Evolutionary conservation across 2,113 vertebrate species (phyloP).

Genomic region (Egretta garzetta): DNA sequence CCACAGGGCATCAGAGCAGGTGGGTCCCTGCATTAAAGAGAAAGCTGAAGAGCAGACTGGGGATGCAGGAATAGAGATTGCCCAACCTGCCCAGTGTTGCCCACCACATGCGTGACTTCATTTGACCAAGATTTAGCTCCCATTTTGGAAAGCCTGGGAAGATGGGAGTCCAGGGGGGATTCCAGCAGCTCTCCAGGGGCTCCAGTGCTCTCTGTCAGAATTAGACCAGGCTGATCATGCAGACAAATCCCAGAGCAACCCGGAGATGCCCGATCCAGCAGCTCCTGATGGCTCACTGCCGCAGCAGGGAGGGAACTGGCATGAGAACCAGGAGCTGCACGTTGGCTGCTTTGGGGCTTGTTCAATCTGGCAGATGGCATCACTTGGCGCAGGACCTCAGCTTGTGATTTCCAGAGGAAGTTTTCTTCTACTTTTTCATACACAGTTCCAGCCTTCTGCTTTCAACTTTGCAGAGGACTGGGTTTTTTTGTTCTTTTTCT

Average conservation of each 20-base stretch:
- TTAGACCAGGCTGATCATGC: background rate
- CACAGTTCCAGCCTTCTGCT: background rate
- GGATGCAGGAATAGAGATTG: background rate
- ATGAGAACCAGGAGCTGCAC: background rate
- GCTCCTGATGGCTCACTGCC: background rate
- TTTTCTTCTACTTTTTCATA: background rate
- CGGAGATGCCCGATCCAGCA: background rate
- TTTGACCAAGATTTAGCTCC: background rate
- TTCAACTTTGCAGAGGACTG: background rate
- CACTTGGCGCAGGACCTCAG: background rate
- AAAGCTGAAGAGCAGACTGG: background rate
- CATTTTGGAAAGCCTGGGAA: background rate
- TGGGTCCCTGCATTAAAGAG: background rate
- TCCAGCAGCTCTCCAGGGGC: background rate
- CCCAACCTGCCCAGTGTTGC: background rate
- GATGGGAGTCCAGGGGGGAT: background rate
- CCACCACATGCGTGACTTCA: fast-evolving
- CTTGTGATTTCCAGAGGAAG: background rate
- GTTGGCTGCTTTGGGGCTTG: background rate
- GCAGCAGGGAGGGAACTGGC: background rate
- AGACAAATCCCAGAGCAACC: background rate
- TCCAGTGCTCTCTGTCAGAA: background rate
- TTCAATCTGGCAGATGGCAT: background rate
- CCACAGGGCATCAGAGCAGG: background rate
- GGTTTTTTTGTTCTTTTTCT: no score